Evolutionary conservation across 2,113 vertebrate genomes (phyloP).

Genomic region (Podarcis cretensis): DNA sequence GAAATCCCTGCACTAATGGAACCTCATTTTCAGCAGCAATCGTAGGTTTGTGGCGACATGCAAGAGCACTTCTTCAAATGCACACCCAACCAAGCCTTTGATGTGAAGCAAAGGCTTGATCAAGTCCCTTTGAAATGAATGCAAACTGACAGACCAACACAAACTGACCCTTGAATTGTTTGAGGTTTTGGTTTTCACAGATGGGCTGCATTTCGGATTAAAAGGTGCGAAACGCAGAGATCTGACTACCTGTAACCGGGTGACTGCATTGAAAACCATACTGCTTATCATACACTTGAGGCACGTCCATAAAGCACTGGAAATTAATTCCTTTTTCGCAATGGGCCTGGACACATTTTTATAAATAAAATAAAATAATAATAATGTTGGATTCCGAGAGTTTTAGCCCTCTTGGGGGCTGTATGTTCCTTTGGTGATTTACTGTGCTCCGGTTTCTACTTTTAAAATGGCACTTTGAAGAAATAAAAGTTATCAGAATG

Average conservation of each 20-base stretch:
- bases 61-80: not conserved
- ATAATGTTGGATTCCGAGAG: not conserved
- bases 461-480: slow-evolving; percentile 4
- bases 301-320: slow-evolving; percentile 38
- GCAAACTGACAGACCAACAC: too few species aligned
- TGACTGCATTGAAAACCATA: slow-evolving; percentile 51
- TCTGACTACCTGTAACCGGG: slow-evolving; percentile 40
- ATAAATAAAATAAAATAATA: too few species aligned
- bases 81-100: not conserved
- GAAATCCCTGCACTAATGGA: too few species aligned
- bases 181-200: not conserved
- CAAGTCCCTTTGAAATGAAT: not conserved
- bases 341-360: slow-evolving; percentile 31
- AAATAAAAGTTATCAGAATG: not conserved
- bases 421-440: slow-evolving; percentile 1
- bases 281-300: slow-evolving; percentile 47
- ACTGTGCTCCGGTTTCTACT: not conserved
- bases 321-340: slow-evolving; percentile 55
- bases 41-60: not conserved
- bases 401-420: slow-evolving; percentile 13
- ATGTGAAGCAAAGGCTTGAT: not conserved
- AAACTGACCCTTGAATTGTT: not conserved
- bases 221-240: slow-evolving; percentile 22
- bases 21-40: too few species aligned
- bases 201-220: not conserved